phyloP scores from a whole-genome alignment of 30 jellyfish, hydroid and myxozoan species.

The Mastigias papua region DNA sequence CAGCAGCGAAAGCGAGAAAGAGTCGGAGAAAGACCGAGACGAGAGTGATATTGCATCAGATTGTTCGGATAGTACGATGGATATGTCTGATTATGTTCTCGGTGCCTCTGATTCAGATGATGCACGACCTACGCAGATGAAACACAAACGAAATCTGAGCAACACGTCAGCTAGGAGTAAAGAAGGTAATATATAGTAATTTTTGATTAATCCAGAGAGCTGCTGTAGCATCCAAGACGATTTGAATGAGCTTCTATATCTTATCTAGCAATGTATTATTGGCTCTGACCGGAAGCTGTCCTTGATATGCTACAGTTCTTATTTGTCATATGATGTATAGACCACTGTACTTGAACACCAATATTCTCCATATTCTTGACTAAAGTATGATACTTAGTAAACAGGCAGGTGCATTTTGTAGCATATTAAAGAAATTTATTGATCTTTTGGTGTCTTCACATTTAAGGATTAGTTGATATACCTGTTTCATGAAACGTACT shows the following conservation, averaged over 20 bases:
- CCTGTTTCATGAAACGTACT: too few species aligned
- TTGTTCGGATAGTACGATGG: constrained; percentile 55
- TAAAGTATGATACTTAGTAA: too few species aligned
- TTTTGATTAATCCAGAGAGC: background rate
- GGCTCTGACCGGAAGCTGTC: too few species aligned
- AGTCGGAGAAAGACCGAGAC: constrained; percentile 31
- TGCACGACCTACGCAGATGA: constrained; percentile 39
- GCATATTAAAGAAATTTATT: too few species aligned
- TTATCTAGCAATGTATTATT: too few species aligned
- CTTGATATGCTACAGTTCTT: too few species aligned
- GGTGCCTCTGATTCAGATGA: constrained; percentile 63
- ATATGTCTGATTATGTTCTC: constrained; percentile 77
- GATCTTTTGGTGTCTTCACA: too few species aligned
- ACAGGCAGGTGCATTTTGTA: too few species aligned
- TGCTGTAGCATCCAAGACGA: background rate
- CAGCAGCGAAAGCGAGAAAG: constrained; percentile 72
- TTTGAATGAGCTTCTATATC: background rate
- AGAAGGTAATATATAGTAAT: constrained; percentile 14
- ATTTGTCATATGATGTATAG: too few species aligned
- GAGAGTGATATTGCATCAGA: constrained; percentile 23
- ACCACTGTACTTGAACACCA: too few species aligned
- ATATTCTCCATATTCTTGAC: too few species aligned
- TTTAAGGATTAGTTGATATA: too few species aligned
- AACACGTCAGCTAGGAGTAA: constrained; percentile 62
- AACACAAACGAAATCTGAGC: constrained; percentile 46